Conservation (phyloP, 1,140 invertebrate species). For the Drosophila insularis region DNA sequence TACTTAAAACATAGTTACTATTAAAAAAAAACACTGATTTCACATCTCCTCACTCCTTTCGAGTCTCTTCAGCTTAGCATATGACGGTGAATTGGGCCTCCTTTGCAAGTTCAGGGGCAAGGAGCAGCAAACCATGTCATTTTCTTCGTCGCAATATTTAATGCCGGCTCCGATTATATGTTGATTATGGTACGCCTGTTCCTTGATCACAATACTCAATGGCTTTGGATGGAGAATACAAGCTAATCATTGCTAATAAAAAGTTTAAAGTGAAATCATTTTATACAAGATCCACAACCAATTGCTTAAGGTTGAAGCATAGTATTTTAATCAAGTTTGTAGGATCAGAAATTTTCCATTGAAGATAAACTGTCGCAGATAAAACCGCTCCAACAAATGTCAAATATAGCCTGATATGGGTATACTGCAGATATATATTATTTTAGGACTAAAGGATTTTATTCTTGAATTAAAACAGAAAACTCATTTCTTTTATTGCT, state of each 20-base stretch:
- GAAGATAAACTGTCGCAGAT: slow-evolving; percentile 98
- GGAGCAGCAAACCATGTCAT: slow-evolving; percentile 73
- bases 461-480: too few relatives aligned
- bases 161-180: slow-evolving; percentile 51
- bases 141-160: slow-evolving; percentile 65
- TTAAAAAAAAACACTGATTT: background rate
- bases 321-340: background rate
- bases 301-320: background rate
- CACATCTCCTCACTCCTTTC: slow-evolving; percentile 42
- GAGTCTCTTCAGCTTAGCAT: slow-evolving; percentile 28
- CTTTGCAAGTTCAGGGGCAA: slow-evolving; percentile 48
- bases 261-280: background rate
- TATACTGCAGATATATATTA: slow-evolving; percentile 69
- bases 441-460: too few relatives aligned
- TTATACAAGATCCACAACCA: background rate
- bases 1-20: background rate
- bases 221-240: background rate
- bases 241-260: background rate
- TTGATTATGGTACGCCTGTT: slow-evolving; percentile 50
- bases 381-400: slow-evolving; percentile 96
- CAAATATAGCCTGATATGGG: slow-evolving; percentile 96
- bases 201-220: slow-evolving; percentile 58
- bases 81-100: background rate
- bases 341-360: slow-evolving; percentile 92
- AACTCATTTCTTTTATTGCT: too few relatives aligned